Conservation (phyloP, 2,113 vertebrate species). For the Opisthocomus hoazin region DNA sequence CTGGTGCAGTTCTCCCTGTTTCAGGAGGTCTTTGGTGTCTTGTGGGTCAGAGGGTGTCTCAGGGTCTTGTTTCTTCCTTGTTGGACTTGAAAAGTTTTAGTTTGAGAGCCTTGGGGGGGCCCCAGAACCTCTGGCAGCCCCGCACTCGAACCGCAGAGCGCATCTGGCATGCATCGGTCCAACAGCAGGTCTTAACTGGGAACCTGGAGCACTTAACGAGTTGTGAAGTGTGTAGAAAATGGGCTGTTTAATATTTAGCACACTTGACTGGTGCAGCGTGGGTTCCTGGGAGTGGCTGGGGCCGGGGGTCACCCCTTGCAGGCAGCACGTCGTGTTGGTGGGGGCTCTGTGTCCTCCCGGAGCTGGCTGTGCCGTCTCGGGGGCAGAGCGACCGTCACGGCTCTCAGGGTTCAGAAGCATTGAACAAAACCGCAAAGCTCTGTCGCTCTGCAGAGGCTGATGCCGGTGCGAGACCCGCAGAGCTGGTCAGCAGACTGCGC, state of each 20-base stretch:
- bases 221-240: neutral
- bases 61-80: neutral
- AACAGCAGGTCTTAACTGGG: neutral
- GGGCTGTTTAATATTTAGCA: neutral
- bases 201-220: neutral
- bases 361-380: neutral
- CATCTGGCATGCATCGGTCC: neutral
- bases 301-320: neutral
- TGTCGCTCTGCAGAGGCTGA: neutral
- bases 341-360: neutral
- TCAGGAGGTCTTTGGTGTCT: neutral
- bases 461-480: neutral
- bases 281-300: neutral
- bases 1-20: neutral
- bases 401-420: neutral
- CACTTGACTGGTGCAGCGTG: neutral
- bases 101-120: neutral
- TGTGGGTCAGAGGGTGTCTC: neutral
- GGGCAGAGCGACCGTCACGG: fast-evolving
- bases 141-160: neutral
- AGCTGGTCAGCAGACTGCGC: neutral
- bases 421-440: neutral
- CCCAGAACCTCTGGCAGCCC: neutral
- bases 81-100: neutral
- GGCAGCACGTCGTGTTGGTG: neutral